Percentiles rank a stretch among this genome's conserved stretches.
These are phyloP conservation scores for Enteromius fasciolatus DNA, from an alignment of 2,797 vertebrate species.

Conservation along the genomic window DNA sequence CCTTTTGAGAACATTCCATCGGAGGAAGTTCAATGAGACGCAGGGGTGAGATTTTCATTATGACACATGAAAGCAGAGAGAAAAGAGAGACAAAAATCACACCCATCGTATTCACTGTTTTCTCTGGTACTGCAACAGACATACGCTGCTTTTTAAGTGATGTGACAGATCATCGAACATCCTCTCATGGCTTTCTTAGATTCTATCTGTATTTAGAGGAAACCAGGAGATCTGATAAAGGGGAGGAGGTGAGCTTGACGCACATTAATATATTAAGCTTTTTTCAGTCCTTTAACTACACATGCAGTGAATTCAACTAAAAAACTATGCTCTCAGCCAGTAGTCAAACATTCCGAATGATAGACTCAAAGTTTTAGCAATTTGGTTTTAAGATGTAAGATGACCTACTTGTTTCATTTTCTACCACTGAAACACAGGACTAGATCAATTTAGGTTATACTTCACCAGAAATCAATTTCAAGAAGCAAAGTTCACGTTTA, in stretches of 20 bases:
- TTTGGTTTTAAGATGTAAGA: neutral
- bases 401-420: constrained; percentile 2
- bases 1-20: constrained; percentile 67
- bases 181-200: neutral
- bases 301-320: neutral
- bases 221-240: constrained; percentile 48
- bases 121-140: neutral
- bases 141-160: neutral
- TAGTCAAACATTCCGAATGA: neutral
- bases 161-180: neutral
- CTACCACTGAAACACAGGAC: neutral
- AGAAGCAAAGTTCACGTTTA: neutral
- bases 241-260: neutral
- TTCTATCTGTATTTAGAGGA: constrained; percentile 40
- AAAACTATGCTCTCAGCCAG: neutral
- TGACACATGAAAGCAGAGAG: constrained; percentile 23
- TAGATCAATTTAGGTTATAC: neutral
- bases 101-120: neutral
- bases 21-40: constrained; percentile 56
- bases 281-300: neutral
- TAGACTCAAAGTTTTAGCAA: neutral
- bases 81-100: constrained; percentile 12
- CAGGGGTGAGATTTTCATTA: constrained; percentile 52
- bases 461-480: neutral
- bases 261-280: neutral